Percentiles rank a stretch among this genome's conserved stretches.
phyloP scores from a whole-genome alignment of 1,140 invertebrate genomes.

The Achatina immaculata region DNA sequence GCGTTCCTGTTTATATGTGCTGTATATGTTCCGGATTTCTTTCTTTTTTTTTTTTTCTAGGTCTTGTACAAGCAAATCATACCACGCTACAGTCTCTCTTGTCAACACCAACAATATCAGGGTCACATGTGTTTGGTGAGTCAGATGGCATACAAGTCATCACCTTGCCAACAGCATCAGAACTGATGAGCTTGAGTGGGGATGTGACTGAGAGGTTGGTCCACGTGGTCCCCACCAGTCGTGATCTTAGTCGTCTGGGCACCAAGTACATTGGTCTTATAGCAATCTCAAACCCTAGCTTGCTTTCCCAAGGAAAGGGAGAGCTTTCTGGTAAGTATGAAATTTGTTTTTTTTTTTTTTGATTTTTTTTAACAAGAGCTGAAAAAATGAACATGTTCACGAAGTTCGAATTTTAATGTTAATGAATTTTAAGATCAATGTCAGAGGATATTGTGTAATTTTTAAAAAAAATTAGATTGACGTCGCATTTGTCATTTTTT shows the following conservation, averaged over 20 bases:
- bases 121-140: conserved; percentile 46
- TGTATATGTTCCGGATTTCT: too few species aligned
- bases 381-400: neutral
- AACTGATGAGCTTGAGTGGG: conserved; percentile 41
- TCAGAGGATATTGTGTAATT: neutral
- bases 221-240: conserved; percentile 42
- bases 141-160: conserved; percentile 64
- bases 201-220: neutral
- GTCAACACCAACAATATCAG: conserved; percentile 54
- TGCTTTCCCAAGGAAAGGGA: conserved; percentile 5
- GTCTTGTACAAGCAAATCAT: conserved; percentile 51
- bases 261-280: conserved; percentile 26
- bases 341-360: conserved; percentile 6
- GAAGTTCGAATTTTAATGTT: neutral
- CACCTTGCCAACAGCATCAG: conserved; percentile 51
- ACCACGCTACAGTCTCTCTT: conserved; percentile 61
- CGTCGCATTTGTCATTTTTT: too few species aligned
- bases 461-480: too few species aligned
- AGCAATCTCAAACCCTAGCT: conserved; percentile 19
- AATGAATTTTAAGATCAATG: neutral
- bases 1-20: too few species aligned
- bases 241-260: conserved; percentile 13
- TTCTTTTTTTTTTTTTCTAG: conserved; percentile 42
- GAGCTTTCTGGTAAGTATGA: neutral
- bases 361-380: neutral